Evolutionary conservation across 1,140 invertebrate species (phyloP), one percentile per base, ranked within the genome.

Genomic region (Plodia interpunctella): DNA sequence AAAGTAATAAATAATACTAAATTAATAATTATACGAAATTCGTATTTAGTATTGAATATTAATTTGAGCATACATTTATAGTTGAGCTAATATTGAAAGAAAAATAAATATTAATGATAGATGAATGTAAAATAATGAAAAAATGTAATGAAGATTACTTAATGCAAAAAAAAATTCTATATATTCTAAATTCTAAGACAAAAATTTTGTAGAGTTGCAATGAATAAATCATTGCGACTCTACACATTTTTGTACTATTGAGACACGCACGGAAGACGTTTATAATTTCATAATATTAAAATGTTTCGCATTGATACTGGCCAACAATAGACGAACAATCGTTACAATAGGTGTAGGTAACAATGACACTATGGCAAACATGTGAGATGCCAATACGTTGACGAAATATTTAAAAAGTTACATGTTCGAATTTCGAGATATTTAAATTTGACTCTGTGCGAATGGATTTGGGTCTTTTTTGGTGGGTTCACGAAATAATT

Each of bases 231-330:
- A n/a, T n/a, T n/a, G 30, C 58, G 21, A 58, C 73, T 83, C 79
- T 51, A 73, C 20, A 6, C 35, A 61, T 64, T 62, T 21, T 20
- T 78, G 56, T 68, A 55, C 68, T 38, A 58, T 38, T 13, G 52
- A 49, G 62, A 63, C 57, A 61, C 63, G 70, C 64, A 76, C 80
- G 82, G 81, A 80, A 88, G 83, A 88, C 84, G 74, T 86, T 83
- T 81, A 87, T 88, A 86, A 86, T 87, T 87, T 88, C 78, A 80
- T 83, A 85, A 86, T 86, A 88, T 88, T 87, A 88, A 85, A 88
- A 87, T 87, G 86, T 88, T 84, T 87, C 84, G 70, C 83, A 87
- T 88, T 83, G 83, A 86, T 87, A 72, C 67, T 55, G 59, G 32
- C 67, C 62, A 75, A 86, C 83, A 86, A 86, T 80, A 64, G 55